Conservation (phyloP, 2,797 vertebrate species). For the Eulemur rubriventer region DNA sequence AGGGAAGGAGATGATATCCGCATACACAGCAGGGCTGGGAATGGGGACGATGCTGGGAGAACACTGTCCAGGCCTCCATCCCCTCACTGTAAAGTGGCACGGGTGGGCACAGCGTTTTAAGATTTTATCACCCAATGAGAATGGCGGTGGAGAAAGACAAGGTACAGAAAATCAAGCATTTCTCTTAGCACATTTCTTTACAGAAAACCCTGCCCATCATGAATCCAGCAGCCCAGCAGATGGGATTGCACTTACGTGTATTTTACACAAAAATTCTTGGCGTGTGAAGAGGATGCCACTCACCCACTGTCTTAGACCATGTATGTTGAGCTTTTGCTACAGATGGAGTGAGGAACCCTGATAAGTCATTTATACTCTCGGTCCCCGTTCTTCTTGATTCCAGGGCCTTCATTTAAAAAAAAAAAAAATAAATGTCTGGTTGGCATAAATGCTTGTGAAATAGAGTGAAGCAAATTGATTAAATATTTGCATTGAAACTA, state of each 20-base stretch:
- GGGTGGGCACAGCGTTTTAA: fast-evolving
- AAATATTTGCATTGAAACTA: conserved; percentile 37
- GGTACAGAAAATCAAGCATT: not conserved
- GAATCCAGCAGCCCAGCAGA: not conserved
- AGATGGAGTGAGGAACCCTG: not conserved
- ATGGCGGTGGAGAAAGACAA: not conserved
- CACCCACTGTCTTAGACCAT: not conserved
- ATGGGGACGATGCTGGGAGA: not conserved
- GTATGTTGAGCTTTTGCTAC: not conserved
- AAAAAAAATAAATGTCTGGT: not conserved
- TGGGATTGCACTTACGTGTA: not conserved
- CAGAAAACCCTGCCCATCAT: not conserved
- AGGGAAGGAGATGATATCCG: not conserved
- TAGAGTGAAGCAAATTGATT: not conserved
- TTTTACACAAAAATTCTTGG: not conserved
- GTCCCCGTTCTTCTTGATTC: not conserved
- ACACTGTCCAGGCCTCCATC: fast-evolving
- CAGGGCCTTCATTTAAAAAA: not conserved
- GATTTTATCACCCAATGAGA: not conserved
- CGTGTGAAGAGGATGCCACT: not conserved
- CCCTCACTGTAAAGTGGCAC: not conserved
- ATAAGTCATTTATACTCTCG: not conserved
- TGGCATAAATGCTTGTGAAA: not conserved
- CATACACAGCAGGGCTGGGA: not conserved
- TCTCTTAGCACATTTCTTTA: not conserved